phyloP scores from a whole-genome alignment of 37 sponge, comb jelly and placozoan species.

The Hormiphora californensis region DNA sequence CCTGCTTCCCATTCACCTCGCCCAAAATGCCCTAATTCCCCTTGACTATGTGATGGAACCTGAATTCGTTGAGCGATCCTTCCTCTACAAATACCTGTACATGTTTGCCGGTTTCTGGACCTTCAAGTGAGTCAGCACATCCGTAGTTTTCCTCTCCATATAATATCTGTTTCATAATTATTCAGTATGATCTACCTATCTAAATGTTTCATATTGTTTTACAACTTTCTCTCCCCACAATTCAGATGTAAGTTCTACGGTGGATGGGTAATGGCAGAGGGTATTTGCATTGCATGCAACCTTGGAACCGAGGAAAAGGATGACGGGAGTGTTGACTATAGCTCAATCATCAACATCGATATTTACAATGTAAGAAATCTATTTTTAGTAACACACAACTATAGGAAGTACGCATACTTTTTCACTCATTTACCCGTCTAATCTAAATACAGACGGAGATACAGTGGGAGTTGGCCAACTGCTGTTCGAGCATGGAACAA shows the following conservation, averaged over 20 bases:
- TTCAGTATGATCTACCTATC: no score
- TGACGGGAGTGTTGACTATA: conserved; percentile 27
- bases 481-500: conserved; percentile 47
- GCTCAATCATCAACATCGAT: conserved; percentile 49
- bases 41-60: not conserved
- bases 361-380: not conserved
- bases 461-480: not conserved
- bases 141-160: no score
- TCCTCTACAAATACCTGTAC: conserved; percentile 36
- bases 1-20: not conserved
- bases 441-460: conserved; percentile 54
- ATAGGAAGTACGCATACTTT: no score
- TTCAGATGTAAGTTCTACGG: conserved; percentile 42
- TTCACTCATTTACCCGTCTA: no score
- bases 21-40: not conserved
- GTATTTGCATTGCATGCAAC: conserved; percentile 43
- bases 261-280: conserved; percentile 42
- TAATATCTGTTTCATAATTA: no score
- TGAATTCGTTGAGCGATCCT: conserved; percentile 1
- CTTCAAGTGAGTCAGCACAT: conserved; percentile 26
- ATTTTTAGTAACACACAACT: not conserved
- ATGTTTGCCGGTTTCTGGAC: conserved; percentile 16
- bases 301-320: conserved; percentile 30
- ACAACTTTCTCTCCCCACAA: no score
- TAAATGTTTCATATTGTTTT: no score